Percentiles rank a stretch among this genome's conserved stretches.
These are phyloP conservation scores for Manis pentadactyla DNA, from an alignment of 2,797 vertebrate genomes.

Conservation along the genomic window DNA sequence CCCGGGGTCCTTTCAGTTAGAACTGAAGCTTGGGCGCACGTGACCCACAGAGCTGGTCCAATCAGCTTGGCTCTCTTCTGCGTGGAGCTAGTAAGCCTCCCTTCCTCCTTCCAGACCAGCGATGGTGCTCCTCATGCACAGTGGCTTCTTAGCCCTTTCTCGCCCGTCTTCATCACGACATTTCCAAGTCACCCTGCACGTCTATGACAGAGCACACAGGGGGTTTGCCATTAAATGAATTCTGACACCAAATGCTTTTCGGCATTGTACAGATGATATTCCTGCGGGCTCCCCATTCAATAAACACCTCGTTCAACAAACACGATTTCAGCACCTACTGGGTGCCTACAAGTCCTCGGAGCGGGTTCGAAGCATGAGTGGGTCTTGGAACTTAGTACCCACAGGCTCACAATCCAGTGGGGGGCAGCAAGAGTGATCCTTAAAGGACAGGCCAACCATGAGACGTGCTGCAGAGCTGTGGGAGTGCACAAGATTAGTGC, in stretches of 20 bases:
- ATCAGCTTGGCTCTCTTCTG: slow-evolving; percentile 32
- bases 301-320: background rate
- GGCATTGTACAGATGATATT: background rate
- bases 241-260: background rate
- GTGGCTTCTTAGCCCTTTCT: background rate
- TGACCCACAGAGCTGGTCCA: background rate
- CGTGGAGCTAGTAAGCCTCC: slow-evolving; percentile 51
- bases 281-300: background rate
- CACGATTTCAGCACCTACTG: background rate
- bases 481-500: background rate
- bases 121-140: background rate
- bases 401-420: background rate
- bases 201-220: background rate
- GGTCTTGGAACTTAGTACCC: background rate
- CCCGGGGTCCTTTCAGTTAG: background rate
- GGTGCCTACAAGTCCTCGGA: background rate
- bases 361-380: background rate
- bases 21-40: background rate
- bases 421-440: background rate
- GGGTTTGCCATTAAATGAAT: background rate
- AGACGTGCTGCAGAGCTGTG: background rate
- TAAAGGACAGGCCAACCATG: background rate
- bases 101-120: slow-evolving; percentile 26
- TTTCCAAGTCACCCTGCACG: background rate
- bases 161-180: background rate